Evolutionary conservation across 2,113 vertebrate species (phyloP), one percentile per base, ranked within the genome.

Genomic region (Gymnarchus niloticus): DNA sequence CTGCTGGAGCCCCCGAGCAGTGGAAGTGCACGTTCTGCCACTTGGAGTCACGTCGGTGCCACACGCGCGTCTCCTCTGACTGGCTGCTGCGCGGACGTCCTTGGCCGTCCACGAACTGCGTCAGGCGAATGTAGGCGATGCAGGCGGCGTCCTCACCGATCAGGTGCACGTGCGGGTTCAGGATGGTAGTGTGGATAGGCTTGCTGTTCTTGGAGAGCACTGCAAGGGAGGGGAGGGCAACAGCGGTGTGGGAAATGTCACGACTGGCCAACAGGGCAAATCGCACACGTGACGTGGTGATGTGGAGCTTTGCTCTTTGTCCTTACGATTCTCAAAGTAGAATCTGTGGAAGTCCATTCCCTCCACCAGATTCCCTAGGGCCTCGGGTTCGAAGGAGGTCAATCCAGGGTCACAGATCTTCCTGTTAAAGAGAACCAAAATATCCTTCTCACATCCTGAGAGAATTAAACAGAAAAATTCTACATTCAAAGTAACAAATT

Each of bases 21-120:
- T 99, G 98, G 95, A 98, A 99, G 92, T 98, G 98, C 89, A 99
- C 97, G 54, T 98, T 99, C 93, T 98, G 98, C 98, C 98, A 99
- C 94, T 97, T 98, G 93, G 96, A 94, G 4, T 99, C 97, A 0
- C 97, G 95, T 88, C 97, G 98, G 90, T 99, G 97, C 98, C 98
- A 99, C 59, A 99, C 97, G 0, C 98, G 96, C 0, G 98, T 98
- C 90, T 99, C 98, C 93, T 99, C 97, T 0, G 98, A 98, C 91
- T 99, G 98, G 93, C 96, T 97, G 94, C 97, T 98, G 83, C 96
- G 96, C 76, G 97, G 98, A 86, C 95, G 95, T 84, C 97, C 97
- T 93, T 97, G 96, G 23, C 92, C 93, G 23, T 99, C 97, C 0
- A 99, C 95, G 87, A 93, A 99, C 95, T 99, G 98, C 3, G 98